These are phyloP conservation scores for Pachyrhynchus sulphureomaculatus DNA, from an alignment of 1,140 invertebrate species.

Conservation along the genomic window DNA sequence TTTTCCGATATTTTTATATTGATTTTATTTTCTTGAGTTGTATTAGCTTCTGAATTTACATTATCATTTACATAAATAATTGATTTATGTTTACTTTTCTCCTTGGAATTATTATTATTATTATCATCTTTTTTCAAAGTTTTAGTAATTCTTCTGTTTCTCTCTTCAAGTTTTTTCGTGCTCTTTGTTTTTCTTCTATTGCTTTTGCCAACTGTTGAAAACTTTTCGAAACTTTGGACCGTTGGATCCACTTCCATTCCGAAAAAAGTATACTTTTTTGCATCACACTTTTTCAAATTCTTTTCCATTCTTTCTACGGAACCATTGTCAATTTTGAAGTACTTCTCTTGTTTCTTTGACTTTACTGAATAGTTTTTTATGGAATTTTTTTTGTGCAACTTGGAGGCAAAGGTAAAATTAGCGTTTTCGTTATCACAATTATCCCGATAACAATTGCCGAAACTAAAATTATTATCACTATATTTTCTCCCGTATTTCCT, in stretches of 20 bases:
- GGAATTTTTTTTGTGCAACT: too few relatives aligned
- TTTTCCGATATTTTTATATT: conserved; percentile 38
- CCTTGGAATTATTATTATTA: conserved; percentile 13
- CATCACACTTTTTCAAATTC: not conserved
- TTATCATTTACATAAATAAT: conserved; percentile 49
- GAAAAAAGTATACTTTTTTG: conserved; percentile 46
- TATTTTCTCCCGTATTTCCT: conserved; percentile 7
- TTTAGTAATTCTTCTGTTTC: conserved; percentile 29
- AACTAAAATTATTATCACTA: conserved; percentile 9
- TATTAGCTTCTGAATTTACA: conserved; percentile 30
- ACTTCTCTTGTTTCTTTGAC: not conserved
- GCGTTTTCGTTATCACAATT: conserved; percentile 38
- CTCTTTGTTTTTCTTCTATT: conserved; percentile 51
- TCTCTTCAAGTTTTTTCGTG: not conserved
- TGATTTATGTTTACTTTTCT: conserved; percentile 45
- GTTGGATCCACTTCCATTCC: conserved; percentile 37
- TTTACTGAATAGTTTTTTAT: too few relatives aligned
- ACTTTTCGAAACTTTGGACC: conserved; percentile 24
- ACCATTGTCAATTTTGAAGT: not conserved
- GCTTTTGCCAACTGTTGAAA: conserved; percentile 27
- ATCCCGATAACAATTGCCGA: not conserved
- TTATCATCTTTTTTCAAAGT: conserved; percentile 46
- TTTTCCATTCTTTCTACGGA: not conserved
- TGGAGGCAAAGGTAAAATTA: conserved; percentile 54
- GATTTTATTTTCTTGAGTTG: conserved; percentile 1